These are phyloP conservation scores for Drosophila pallidifrons DNA, from an alignment of 1,140 invertebrate genomes.

Conservation along the genomic window DNA sequence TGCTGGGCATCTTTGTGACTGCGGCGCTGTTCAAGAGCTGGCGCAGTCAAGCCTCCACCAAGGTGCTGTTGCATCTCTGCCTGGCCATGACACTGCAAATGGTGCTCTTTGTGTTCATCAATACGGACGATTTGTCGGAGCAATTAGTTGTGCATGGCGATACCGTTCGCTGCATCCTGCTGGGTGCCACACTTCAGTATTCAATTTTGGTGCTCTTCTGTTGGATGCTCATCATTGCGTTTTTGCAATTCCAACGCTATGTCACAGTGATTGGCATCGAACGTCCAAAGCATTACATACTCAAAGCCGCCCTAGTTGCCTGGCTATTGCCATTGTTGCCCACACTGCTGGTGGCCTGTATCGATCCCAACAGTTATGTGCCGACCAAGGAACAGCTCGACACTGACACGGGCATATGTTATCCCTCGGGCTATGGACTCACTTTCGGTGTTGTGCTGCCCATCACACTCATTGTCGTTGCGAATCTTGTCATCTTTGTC, in stretches of 20 bases:
- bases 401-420: constrained; percentile 85
- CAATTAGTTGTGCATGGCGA: constrained; percentile 48
- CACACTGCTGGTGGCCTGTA: constrained; percentile 84
- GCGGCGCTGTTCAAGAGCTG: constrained; percentile 87
- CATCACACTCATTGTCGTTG: constrained; percentile 86
- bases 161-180: constrained; percentile 85
- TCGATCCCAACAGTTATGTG: constrained; percentile 86
- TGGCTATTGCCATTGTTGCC: constrained; percentile 87
- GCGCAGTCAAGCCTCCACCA: constrained; percentile 87
- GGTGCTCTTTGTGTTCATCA: constrained; percentile 85
- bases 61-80: constrained; percentile 88
- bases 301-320: constrained; percentile 86
- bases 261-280: constrained; percentile 87
- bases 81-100: constrained; percentile 87
- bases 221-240: constrained; percentile 89
- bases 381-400: constrained; percentile 54
- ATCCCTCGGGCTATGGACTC: constrained; percentile 86
- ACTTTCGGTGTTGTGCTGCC: constrained; percentile 87
- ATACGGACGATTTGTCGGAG: constrained; percentile 86
- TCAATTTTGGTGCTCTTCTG: constrained; percentile 87
- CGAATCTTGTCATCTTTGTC: constrained; percentile 87
- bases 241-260: constrained; percentile 88
- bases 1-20: constrained; percentile 87
- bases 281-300: constrained; percentile 86
- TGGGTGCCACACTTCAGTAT: constrained; percentile 87